Conservation (phyloP, 1,140 invertebrate genomes). For the Aphaenogaster ashmeadi region DNA sequence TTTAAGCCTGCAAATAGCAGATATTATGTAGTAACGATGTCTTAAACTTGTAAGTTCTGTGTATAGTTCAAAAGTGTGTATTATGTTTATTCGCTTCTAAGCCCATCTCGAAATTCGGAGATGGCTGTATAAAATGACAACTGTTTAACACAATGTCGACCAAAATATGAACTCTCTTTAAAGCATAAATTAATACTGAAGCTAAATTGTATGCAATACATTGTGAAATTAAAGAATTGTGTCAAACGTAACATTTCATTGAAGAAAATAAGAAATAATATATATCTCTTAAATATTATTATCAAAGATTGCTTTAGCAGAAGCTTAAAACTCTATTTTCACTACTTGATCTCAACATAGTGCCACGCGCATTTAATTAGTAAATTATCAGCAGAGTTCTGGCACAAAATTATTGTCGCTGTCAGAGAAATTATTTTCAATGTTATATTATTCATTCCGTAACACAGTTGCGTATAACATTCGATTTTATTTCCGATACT, state of each 20-base stretch:
- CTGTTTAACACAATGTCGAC: neutral
- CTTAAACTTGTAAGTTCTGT: neutral
- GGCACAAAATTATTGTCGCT: neutral
- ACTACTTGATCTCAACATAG: neutral
- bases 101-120: neutral
- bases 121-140: neutral
- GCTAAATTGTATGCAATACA: too few relatives aligned
- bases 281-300: neutral
- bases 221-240: neutral
- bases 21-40: neutral
- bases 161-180: neutral
- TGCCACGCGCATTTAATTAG: neutral
- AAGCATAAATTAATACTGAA: neutral
- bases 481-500: constrained; percentile 7
- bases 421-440: neutral
- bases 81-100: neutral
- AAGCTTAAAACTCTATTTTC: neutral
- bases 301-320: neutral
- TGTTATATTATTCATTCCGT: neutral
- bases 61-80: neutral
- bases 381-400: neutral
- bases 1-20: neutral
- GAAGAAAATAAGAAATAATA: neutral
- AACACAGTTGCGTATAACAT: neutral
- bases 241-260: neutral